Base-by-base conservation (phyloP, 2,888 invertebrate genomes). In the Ophion ellenae region DNA sequence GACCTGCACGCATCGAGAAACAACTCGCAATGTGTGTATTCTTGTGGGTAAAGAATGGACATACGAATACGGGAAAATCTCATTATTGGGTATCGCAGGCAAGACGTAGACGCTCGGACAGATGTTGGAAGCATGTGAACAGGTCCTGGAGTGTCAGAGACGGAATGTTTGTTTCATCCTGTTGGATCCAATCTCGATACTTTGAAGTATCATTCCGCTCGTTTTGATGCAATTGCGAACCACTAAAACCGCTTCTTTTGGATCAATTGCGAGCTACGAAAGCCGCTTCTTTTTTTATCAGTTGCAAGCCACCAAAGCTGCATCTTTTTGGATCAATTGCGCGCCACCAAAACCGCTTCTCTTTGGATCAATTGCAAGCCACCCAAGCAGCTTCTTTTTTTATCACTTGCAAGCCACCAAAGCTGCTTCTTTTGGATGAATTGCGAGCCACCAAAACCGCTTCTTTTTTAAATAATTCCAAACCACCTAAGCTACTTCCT, bases 1-100 rank as follows among this genome's bases (percentile, higher is more conserved):
- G 20, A 80, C 78, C 45, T 66, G 59, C 85, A 70, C 82, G 75
- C 67, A 74, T 24, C 47, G 40, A 40, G 40, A 14, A 53, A 32
- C 40, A 36, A 14, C 53, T n/a, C 67, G 59, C n/a, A 59, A 28
- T 11, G 36, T 67, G 47, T 57, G 7, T 57, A 64, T 47, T n/a
- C 63, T 64, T 32, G 32, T 24, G 17, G 32, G 24, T n/a, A 11
- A 76, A 76, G 32, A 53, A 76, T 32, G 28, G 32, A 20, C 4
- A 1, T n/a, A 32, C 24, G 20, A 45, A 9, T 40, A 40, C 9
- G 61, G 24, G 40, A 61, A 74, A 61, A 61, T 74, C 24, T n/a
- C 32, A 66, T 53, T 64, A 14, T 24, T 28, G 17, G 47, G n/a
- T 75, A 9, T 24, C 47, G 17, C 10, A 17, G 32, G 14, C 45